Conservation (phyloP, 2,113 vertebrate genomes). For the Haliaeetus leucogaster region DNA sequence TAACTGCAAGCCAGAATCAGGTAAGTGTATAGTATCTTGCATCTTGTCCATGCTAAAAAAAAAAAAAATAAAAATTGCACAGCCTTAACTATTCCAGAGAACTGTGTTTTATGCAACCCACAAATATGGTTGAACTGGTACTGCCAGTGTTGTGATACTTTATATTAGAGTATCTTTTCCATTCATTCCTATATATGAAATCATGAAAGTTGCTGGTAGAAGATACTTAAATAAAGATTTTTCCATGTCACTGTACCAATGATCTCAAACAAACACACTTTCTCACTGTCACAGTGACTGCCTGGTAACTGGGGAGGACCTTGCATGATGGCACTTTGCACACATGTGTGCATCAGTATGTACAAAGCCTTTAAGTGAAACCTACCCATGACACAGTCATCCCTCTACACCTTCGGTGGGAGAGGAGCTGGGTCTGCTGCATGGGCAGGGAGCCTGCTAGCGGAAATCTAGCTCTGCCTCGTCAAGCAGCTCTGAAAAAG, state of each 20-base stretch:
- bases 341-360: accelerated
- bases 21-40: not conserved
- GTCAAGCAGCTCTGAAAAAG: not conserved
- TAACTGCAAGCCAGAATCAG: not conserved
- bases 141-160: not conserved
- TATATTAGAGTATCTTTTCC: not conserved
- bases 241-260: not conserved
- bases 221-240: not conserved
- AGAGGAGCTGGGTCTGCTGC: not conserved
- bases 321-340: accelerated
- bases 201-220: not conserved
- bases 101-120: not conserved
- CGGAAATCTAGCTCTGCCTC: not conserved
- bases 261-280: not conserved
- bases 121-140: not conserved
- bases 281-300: not conserved
- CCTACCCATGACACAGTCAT: not conserved
- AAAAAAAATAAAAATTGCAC: too few relatives aligned
- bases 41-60: not conserved
- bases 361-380: not conserved
- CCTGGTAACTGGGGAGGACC: not conserved
- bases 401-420: accelerated
- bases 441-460: not conserved
- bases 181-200: not conserved
- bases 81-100: not conserved